Percentiles rank a stretch among this genome's conserved stretches.
phyloP scores from a whole-genome alignment of 2,888 invertebrate species.

The Zaprionus obscuricornis region DNA sequence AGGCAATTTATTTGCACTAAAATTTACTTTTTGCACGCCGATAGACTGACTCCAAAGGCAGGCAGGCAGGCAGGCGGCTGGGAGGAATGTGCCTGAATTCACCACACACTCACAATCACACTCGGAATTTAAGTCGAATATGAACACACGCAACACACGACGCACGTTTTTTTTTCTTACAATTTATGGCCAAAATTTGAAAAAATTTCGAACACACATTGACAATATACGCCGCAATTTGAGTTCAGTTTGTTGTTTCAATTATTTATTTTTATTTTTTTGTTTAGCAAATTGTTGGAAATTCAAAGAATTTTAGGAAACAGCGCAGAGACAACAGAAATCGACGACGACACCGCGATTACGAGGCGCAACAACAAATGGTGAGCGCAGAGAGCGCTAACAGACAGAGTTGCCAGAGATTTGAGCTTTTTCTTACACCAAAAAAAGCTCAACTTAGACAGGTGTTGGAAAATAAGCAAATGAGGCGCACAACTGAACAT shows the following conservation, averaged over 20 bases:
- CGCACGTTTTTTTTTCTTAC: slow-evolving; percentile 70
- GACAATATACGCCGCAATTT: slow-evolving; percentile 37
- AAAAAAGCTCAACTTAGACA: slow-evolving; percentile 45
- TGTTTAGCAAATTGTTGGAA: slow-evolving; percentile 39
- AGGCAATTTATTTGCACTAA: slow-evolving; percentile 77
- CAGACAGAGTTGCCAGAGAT: slow-evolving; percentile 43
- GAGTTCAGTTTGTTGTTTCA: slow-evolving; percentile 14
- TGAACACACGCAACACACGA: slow-evolving; percentile 48
- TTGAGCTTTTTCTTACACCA: slow-evolving; percentile 18
- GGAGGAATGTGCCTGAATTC: slow-evolving; percentile 55
- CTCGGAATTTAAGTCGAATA: slow-evolving; percentile 44
- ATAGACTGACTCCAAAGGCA: slow-evolving; percentile 12
- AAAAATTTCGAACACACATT: slow-evolving; percentile 20
- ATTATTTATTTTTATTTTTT: slow-evolving; percentile 31
- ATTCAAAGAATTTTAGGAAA: slow-evolving; percentile 53
- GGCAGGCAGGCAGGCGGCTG: slow-evolving; percentile 3
- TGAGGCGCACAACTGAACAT: slow-evolving; percentile 1
- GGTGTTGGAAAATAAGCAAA: slow-evolving; percentile 32
- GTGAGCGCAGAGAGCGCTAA: slow-evolving; percentile 45
- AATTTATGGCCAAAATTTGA: slow-evolving; percentile 25
- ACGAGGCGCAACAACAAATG: slow-evolving; percentile 67
- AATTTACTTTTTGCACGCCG: slow-evolving; percentile 75
- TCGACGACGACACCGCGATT: slow-evolving; percentile 63
- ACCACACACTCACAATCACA: slow-evolving; percentile 68
- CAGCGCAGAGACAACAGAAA: slow-evolving; percentile 56